A percentile compares a stretch with the other conserved stretches of the same genome.
These are phyloP conservation scores for Podargus strigoides DNA, from an alignment of 2,797 vertebrate species.

Conservation along the genomic window DNA sequence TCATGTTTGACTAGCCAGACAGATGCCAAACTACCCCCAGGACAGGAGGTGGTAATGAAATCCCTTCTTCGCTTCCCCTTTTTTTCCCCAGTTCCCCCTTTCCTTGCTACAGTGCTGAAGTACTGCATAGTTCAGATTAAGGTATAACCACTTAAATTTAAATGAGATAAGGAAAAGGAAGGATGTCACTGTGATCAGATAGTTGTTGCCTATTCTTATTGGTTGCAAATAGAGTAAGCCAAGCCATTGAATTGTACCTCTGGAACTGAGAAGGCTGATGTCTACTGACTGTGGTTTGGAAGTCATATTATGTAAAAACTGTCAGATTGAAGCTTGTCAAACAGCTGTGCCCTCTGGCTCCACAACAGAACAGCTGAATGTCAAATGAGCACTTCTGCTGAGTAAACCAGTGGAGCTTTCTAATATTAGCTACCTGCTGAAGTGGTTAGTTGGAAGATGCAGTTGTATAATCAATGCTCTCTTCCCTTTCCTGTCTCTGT, in stretches of 20 bases:
- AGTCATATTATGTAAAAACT: neutral
- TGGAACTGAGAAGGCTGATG: neutral
- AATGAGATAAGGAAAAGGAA: neutral
- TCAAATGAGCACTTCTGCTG: neutral
- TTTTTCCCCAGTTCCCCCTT: neutral
- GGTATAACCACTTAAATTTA: neutral
- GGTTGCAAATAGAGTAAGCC: neutral
- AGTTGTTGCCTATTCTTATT: neutral
- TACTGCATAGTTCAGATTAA: neutral
- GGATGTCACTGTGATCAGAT: neutral
- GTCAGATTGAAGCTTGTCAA: neutral
- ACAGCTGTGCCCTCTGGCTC: neutral
- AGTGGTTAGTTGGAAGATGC: neutral
- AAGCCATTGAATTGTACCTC: neutral
- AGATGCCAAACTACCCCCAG: neutral
- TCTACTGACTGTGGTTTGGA: neutral
- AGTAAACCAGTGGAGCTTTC: neutral
- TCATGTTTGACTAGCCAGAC: neutral
- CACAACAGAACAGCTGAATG: neutral
- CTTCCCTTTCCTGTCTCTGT: neutral
- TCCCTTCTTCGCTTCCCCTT: neutral
- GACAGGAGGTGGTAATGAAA: neutral
- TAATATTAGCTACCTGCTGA: neutral
- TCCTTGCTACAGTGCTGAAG: neutral
- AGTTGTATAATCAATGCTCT: neutral